Conservation (phyloP, 2,797 vertebrate genomes). For the Hydrolagus colliei region DNA sequence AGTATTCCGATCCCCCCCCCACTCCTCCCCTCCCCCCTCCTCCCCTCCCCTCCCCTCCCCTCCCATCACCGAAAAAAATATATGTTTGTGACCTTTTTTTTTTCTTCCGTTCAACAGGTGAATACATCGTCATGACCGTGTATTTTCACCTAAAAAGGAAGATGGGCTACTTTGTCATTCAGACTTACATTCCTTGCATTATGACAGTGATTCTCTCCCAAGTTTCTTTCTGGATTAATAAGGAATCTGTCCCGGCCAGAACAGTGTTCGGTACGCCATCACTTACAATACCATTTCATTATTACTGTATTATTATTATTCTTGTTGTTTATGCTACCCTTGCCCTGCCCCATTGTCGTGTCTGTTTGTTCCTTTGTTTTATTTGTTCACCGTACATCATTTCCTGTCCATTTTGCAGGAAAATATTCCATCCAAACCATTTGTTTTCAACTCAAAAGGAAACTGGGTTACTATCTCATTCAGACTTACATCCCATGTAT, state of each 20-base stretch:
- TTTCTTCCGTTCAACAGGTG: slow-evolving; percentile 72
- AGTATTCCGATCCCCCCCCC: no score
- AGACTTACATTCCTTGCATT: slow-evolving; percentile 92
- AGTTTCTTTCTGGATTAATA: slow-evolving; percentile 96
- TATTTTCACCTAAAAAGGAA: slow-evolving; percentile 88
- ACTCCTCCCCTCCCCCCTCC: no score
- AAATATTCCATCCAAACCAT: slow-evolving; percentile 66
- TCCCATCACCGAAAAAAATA: no score
- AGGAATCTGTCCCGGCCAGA: slow-evolving; percentile 88
- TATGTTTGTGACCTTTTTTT: neutral
- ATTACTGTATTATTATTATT: no score
- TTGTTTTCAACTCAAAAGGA: slow-evolving; percentile 66
- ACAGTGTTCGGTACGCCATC: slow-evolving; percentile 83
- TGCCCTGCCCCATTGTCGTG: slow-evolving; percentile 17
- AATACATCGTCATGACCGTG: slow-evolving; percentile 95
- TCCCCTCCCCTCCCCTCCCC: no score
- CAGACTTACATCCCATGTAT: slow-evolving; percentile 67
- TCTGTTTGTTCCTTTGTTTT: slow-evolving; percentile 11
- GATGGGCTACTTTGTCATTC: slow-evolving; percentile 95
- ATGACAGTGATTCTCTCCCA: slow-evolving; percentile 94
- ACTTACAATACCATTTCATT: slow-evolving; percentile 21
- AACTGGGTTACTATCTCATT: slow-evolving; percentile 67
- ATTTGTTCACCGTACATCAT: slow-evolving; percentile 37
- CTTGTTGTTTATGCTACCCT: slow-evolving; percentile 22
- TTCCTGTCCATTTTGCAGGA: slow-evolving; percentile 54